Evolutionary conservation across 37 sponge, comb jelly and placozoan species (phyloP), one percentile per base, ranked within the genome.

Genomic region (Hexactinellida sp.): DNA sequence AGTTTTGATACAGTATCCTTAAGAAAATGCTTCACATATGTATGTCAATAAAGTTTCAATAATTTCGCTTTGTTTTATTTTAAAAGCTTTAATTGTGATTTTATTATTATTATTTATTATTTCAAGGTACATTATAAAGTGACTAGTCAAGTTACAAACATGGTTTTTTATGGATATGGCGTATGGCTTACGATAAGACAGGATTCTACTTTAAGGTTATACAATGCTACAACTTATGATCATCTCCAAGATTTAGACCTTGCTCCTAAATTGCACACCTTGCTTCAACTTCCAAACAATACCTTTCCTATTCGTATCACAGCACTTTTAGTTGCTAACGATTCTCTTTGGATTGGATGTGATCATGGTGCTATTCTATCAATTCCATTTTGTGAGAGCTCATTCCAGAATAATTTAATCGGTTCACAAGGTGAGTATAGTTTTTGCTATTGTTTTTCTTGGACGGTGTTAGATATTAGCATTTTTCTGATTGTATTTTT

Each of bases 241-340:
- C 88, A 91, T 54, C 90, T 95, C 86, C 95, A 95, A 52, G 95
- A 94, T 38, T 38, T 94, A 0, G 94, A 94, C 84, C 82, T 91
- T 24, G 92, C 86, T 0, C 94, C 94, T 23, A 84, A 88, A 0
- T 39, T 94, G 13, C 90, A 90, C 54, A 88, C 76, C 25, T n/a
- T 91, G 19, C 54, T 94, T 34, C 76, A 63, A 23, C 34, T 63
- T 32, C 76, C 76, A 0, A 87, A 88, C 54, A 38, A 84, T 85
- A 86, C 63, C 3, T 87, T 90, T 87, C 87, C 88, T 21, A 86
- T 94, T 3, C 89, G 89, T 36, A 87, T 94, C 37, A 87, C 88
- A 23, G 86, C 89, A 16, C 36, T 94, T 35, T 54, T 88, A 36
- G 87, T 90, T 13, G 90, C 91, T 10, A 88, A 94, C 86, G 90